phyloP scores from a whole-genome alignment of 2,888 invertebrate species.

The Craniophora ligustri region DNA sequence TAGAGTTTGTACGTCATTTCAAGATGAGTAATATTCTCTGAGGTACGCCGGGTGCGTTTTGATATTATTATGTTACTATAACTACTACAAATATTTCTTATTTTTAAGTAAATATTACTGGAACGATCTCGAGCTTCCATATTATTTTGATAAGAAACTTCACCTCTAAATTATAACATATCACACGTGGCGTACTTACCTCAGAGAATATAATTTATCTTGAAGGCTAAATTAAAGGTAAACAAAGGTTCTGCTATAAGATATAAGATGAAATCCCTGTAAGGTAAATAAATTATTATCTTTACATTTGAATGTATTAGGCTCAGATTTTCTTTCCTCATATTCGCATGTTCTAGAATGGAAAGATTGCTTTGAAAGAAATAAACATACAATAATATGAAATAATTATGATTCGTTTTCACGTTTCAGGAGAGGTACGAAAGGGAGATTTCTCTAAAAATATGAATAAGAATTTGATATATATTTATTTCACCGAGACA shows the following conservation, averaged over 20 bases:
- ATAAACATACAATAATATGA: not conserved
- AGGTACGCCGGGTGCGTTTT: too few relatives aligned
- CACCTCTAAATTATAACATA: not conserved
- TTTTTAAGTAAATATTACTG: too few relatives aligned
- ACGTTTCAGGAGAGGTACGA: too few relatives aligned
- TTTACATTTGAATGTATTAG: slow-evolving; percentile 19
- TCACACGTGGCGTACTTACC: not conserved
- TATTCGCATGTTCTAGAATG: slow-evolving; percentile 5
- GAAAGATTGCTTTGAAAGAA: not conserved
- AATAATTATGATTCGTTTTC: too few relatives aligned
- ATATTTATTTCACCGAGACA: slow-evolving; percentile 12
- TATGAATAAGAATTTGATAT: too few relatives aligned
- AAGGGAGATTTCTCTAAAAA: too few relatives aligned
- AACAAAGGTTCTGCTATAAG: slow-evolving; percentile 16
- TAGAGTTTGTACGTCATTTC: too few relatives aligned
- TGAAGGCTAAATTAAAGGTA: slow-evolving; percentile 40
- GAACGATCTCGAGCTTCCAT: too few relatives aligned
- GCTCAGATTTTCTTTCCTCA: not conserved
- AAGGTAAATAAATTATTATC: slow-evolving; percentile 25
- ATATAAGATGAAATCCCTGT: slow-evolving; percentile 31
- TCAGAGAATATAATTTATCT: slow-evolving; percentile 32
- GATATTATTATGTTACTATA: too few relatives aligned
- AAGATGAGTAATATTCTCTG: too few relatives aligned
- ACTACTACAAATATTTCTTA: too few relatives aligned
- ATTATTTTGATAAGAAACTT: not conserved